Evolutionary conservation across 2,888 invertebrate species (phyloP).

Genomic region (Miltochrista miniata): DNA sequence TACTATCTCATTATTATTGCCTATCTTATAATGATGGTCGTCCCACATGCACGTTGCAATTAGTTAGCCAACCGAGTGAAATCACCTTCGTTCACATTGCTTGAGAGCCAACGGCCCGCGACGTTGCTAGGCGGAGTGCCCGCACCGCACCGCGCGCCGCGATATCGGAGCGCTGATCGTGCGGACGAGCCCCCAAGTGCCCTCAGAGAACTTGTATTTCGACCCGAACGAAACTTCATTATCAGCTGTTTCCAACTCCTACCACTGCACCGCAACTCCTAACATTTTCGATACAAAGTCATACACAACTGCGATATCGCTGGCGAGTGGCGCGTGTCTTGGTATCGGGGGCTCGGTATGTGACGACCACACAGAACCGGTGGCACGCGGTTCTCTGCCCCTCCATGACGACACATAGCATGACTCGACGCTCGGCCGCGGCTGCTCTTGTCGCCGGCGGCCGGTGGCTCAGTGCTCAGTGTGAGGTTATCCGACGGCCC

Average conservation of each 20-base stretch:
- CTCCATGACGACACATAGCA: constrained; percentile 51
- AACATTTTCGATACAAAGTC: constrained; percentile 2
- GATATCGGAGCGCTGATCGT: constrained; percentile 41
- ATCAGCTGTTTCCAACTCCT: constrained; percentile 54
- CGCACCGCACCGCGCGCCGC: constrained; percentile 11
- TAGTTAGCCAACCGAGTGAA: not conserved
- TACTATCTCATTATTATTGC: too few species aligned
- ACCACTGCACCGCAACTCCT: constrained; percentile 34
- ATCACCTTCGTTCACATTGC: constrained; percentile 40
- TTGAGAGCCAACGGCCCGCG: constrained; percentile 19
- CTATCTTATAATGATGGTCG: too few species aligned
- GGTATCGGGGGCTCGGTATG: constrained; percentile 38
- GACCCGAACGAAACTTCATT: constrained; percentile 50
- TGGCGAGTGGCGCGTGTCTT: constrained; percentile 18
- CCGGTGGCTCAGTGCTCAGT: constrained; percentile 53
- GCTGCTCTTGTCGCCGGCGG: constrained; percentile 7
- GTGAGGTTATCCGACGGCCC: constrained; percentile 55
- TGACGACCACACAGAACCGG: constrained; percentile 51
- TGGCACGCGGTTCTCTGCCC: constrained; percentile 55
- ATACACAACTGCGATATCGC: constrained; percentile 10
- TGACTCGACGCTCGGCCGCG: constrained; percentile 21
- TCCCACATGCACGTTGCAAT: not conserved
- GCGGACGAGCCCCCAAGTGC: constrained; percentile 69
- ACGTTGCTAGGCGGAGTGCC: constrained; percentile 35
- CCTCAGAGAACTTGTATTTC: constrained; percentile 64